These are phyloP conservation scores for Mythimna vitellina DNA, from an alignment of 2,888 invertebrate genomes.

Conservation along the genomic window DNA sequence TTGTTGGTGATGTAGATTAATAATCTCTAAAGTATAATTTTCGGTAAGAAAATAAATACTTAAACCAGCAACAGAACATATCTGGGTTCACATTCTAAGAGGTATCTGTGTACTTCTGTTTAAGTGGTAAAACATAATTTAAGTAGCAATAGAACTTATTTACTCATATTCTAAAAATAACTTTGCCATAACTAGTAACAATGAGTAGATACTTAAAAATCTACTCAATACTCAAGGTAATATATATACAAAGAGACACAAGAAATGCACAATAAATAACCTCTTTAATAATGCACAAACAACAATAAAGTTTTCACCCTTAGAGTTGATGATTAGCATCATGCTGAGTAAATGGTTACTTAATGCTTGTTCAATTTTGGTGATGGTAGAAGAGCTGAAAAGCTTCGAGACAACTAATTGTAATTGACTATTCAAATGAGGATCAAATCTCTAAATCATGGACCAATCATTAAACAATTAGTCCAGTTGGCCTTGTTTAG, in stretches of 20 bases:
- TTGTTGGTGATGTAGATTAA: neutral
- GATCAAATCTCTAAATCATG: neutral
- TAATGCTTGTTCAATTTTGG: too few species aligned
- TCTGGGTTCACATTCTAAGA: neutral
- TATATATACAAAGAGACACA: neutral
- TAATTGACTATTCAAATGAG: neutral
- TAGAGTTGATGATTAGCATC: neutral
- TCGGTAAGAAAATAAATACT: neutral
- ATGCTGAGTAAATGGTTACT: neutral
- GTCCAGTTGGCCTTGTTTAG: too few species aligned
- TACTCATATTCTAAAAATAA: conserved; percentile 3
- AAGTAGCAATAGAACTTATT: neutral
- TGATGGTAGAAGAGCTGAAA: neutral
- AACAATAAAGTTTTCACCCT: neutral
- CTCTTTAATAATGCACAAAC: neutral
- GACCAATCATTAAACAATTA: neutral
- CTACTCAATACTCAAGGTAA: neutral
- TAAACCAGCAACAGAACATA: neutral
- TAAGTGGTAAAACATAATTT: neutral
- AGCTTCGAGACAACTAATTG: neutral
- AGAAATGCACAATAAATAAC: neutral
- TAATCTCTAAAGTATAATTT: neutral
- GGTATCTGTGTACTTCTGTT: neutral
- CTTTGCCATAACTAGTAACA: neutral
- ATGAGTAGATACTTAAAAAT: neutral